Base-by-base conservation (phyloP, 2,797 vertebrate species). In the Pampus argenteus region DNA sequence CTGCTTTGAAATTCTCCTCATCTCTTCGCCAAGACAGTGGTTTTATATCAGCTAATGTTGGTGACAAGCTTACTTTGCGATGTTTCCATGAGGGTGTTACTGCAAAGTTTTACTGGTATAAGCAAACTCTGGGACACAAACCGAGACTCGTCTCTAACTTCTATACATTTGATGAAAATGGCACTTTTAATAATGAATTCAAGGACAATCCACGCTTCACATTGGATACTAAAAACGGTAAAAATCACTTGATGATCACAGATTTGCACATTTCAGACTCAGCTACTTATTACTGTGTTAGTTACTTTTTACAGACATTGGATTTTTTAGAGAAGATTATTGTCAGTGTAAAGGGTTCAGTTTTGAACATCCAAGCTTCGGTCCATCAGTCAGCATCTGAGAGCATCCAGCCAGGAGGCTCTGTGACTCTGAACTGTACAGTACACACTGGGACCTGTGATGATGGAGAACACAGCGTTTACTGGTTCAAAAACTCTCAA, bases 401-500 rank as follows among this genome's bases (percentile, higher is more conserved):
- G 38, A 57, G 20, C 17, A 1, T 82, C 57, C 40, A 50, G 2
- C 29, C 26, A 26, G 72, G 68, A 66, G 69, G 3, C 13, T 80
- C 77, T 26, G 40, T 73, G 11, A 55, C 56, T 65, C 66, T 88
- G 51, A 48, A n/a, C 45, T 90, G 89, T 55, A 80, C 23, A 25
- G 56, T 91, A 1, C 25, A 80, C 7, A 66, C 66, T 29, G 45
- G 65, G 22, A 74, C 20, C 47, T 89, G 83, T 66, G 60, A 83
- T 66, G 66, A 49, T 31, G 71, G 36, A 84, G 55, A 66, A 36
- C 74, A 82, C 8, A 72, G 40, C 25, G 84, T 92, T 52, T 82
- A 84, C 82, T 90, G 86, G 92, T 83, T 91, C 48, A 8, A 44
- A 44, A 7, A 44, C 40, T 44, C 40, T 44, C 6, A 18, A 44